Evolutionary conservation across 2,113 vertebrate genomes (phyloP).

Genomic region (Apodemus sylvaticus): DNA sequence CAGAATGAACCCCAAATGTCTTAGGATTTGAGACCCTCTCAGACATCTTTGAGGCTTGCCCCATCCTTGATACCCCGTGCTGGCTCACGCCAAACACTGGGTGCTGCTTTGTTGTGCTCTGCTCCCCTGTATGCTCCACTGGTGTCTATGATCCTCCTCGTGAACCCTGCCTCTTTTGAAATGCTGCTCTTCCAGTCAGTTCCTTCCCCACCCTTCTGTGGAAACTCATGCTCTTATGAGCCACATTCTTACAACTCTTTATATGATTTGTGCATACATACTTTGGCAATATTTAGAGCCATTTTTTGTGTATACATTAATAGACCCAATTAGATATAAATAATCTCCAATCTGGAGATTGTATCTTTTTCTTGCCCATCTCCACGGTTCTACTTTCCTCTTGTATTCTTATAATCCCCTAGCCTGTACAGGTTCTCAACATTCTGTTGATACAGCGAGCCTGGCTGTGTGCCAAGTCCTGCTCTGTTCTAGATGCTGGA

Average conservation of each 20-base stretch:
- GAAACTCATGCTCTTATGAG: background rate
- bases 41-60: background rate
- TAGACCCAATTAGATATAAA: background rate
- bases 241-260: background rate
- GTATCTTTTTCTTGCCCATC: background rate
- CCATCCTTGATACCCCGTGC: background rate
- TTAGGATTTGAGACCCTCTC: background rate
- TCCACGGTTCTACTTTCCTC: background rate
- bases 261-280: background rate
- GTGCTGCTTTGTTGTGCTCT: rapidly evolving
- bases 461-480: background rate
- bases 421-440: background rate
- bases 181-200: background rate
- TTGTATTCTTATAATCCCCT: background rate
- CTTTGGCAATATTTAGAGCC: background rate
- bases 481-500: background rate
- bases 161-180: background rate
- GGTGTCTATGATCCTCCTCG: background rate
- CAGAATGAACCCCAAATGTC: background rate
- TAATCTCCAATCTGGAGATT: background rate
- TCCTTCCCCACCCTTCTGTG: background rate
- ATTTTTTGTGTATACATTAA: background rate
- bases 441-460: background rate
- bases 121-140: background rate
- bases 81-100: background rate